Evolutionary conservation across 2,888 invertebrate genomes (phyloP).

Genomic region (Arrhopalites spinosus): DNA sequence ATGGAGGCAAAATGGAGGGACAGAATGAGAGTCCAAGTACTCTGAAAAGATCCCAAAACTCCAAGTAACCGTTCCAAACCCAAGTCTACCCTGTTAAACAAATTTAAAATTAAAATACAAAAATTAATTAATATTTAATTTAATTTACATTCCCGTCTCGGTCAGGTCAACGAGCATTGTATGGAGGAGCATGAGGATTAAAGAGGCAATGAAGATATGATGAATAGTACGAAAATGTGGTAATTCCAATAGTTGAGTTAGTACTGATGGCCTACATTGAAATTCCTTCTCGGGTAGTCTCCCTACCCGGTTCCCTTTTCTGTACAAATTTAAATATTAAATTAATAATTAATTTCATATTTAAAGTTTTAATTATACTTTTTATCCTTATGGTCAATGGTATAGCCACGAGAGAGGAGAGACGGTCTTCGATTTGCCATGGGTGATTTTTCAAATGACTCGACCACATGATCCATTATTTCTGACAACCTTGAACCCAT

Average conservation of each 20-base stretch:
- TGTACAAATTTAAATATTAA: not conserved
- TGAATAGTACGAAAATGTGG: constrained; percentile 82
- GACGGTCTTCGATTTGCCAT: not conserved
- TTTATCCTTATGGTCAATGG: not conserved
- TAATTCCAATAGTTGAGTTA: constrained; percentile 77
- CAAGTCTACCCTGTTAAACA: constrained; percentile 61
- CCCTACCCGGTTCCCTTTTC: constrained; percentile 41
- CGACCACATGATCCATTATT: constrained; percentile 59
- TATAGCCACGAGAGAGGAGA: not conserved
- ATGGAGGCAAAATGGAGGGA: constrained; percentile 60
- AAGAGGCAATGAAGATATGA: constrained; percentile 79
- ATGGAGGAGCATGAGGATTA: constrained; percentile 74
- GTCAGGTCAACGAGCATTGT: constrained; percentile 74
- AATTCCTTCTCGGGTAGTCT: constrained; percentile 70
- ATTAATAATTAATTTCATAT: not conserved
- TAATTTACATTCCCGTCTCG: constrained; percentile 74
- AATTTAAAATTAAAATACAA: not conserved
- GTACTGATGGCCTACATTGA: constrained; percentile 73
- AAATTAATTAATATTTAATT: not conserved
- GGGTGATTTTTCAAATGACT: constrained; percentile 58
- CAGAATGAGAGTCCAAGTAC: constrained; percentile 65
- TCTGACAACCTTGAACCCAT: constrained; percentile 57
- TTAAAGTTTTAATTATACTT: not conserved
- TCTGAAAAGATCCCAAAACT: constrained; percentile 68
- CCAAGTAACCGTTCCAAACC: constrained; percentile 67